Percentiles rank a stretch among this genome's conserved stretches.
Evolutionary conservation across 2,888 invertebrate genomes (phyloP).

Genomic region (Fissipunctia ypsillon): DNA sequence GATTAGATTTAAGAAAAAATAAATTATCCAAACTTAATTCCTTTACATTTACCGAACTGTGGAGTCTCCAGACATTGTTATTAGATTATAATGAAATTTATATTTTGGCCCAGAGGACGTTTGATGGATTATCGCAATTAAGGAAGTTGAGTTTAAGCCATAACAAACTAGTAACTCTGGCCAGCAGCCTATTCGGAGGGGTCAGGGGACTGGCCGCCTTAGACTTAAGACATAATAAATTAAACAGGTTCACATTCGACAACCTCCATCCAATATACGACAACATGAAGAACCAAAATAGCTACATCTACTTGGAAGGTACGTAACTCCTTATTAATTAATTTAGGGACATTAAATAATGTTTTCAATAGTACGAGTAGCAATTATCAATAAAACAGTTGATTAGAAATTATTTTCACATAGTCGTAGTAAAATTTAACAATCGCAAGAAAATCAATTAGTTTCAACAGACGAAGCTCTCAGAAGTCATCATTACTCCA

Average conservation of each 20-base stretch:
- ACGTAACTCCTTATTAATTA: conserved; percentile 76
- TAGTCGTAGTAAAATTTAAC: conserved; percentile 45
- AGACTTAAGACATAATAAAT: conserved; percentile 94
- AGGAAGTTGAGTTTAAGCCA: conserved; percentile 93
- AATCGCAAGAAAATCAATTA: conserved; percentile 73
- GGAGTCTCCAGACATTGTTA: conserved; percentile 93
- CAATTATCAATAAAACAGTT: conserved; percentile 14
- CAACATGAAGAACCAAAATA: conserved; percentile 93
- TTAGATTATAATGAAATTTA: conserved; percentile 93
- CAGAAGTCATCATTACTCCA: conserved; percentile 71
- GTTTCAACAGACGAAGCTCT: conserved; percentile 60
- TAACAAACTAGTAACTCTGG: conserved; percentile 93
- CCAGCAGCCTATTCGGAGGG: conserved; percentile 93
- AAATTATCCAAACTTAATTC: conserved; percentile 94
- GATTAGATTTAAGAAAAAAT: conserved; percentile 94
- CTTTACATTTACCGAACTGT: conserved; percentile 94
- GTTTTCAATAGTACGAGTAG: background rate
- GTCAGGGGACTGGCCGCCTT: conserved; percentile 93
- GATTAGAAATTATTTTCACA: conserved; percentile 29
- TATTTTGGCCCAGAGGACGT: conserved; percentile 94
- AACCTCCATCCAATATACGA: conserved; percentile 94
- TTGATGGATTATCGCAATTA: conserved; percentile 94
- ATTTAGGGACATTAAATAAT: background rate
- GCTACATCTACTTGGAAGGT: conserved; percentile 95
- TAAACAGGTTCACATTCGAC: conserved; percentile 94